Conservation (phyloP, 2,888 invertebrate genomes). For the Odontothrips loti region DNA sequence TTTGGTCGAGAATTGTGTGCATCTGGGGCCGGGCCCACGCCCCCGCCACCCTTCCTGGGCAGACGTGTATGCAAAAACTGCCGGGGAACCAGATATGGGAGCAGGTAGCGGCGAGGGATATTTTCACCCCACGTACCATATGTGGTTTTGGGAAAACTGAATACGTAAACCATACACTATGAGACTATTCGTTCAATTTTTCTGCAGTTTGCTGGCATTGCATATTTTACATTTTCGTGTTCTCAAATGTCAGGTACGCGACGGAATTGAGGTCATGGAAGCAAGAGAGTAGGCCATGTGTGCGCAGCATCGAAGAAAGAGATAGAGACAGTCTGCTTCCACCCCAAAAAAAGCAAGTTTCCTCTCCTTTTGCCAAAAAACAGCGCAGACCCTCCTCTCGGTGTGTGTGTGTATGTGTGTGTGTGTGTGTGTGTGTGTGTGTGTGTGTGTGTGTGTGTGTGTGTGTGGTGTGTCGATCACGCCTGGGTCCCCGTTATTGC, state of each 20-base stretch:
- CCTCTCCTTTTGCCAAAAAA: constrained; percentile 2
- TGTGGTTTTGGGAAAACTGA: not conserved
- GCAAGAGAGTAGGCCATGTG: not conserved
- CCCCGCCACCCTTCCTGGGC: not conserved
- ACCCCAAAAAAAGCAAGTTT: not conserved
- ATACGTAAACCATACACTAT: not conserved
- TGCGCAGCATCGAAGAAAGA: no score
- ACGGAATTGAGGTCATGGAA: not conserved
- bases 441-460: not conserved
- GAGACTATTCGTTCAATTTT: not conserved
- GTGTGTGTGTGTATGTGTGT: not conserved
- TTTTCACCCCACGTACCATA: no score
- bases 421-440: not conserved
- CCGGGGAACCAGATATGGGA: not conserved
- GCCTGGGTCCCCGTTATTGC: not conserved
- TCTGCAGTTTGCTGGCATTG: not conserved
- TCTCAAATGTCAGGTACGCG: not conserved
- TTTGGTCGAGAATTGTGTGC: not conserved
- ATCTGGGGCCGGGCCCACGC: not conserved
- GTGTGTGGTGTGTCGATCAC: constrained; percentile 2
- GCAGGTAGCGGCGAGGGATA: no score
- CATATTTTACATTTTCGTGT: not conserved
- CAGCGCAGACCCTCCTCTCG: not conserved
- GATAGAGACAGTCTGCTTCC: no score
- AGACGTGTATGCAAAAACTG: not conserved